Base-by-base conservation (phyloP, 2,888 invertebrate genomes). In the Cheilosia grossa region DNA sequence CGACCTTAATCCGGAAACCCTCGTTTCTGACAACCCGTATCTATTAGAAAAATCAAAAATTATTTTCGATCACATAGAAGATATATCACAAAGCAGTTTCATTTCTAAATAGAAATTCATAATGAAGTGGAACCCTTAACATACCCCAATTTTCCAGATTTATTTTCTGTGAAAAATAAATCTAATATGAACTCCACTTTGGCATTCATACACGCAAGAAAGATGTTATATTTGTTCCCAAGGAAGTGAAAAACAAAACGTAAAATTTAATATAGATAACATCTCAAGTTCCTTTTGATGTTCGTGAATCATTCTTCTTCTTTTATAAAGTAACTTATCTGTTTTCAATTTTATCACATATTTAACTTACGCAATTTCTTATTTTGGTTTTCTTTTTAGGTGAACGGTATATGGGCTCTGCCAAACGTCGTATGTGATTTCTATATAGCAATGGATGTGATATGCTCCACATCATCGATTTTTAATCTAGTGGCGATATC, bases 401-500 rank as follows among this genome's bases (percentile, higher is more conserved):
- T 97, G 87, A 96, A 97, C 92, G 96, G 96, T 70, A 95, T 95
- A 63, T 98, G 98, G 98, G 96, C 96, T 33, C 93, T 98, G 89
- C 97, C 98, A 49, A 96, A 96, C 88, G 95, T 97, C 90, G 95
- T 97, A 88, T 99, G 98, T 93, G 98, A 98, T 93, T 96, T 98
- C 93, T 99, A 98, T 94, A 98, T 98, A 91, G 98, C 98, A 75
- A 97, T 98, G 96, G 98, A 99, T 93, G 98, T 99, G 90, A 98
- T 97, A 88, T 98, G 98, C 92, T 98, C 98, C 89, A 99, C 98
- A 87, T 98, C 98, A 90, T 98, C 98, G 91, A 99, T 99, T 92
- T 98, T 98, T 93, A 98, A 99, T 94, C 94, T 98, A 91, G 98
- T 98, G 88, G 98, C 98, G 89, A 99, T 99, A 93, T 98, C 98